A percentile compares a stretch with the other conserved stretches of the same genome.
phyloP scores from a whole-genome alignment of 1,140 invertebrate genomes.

The Drosophila persimilis region DNA sequence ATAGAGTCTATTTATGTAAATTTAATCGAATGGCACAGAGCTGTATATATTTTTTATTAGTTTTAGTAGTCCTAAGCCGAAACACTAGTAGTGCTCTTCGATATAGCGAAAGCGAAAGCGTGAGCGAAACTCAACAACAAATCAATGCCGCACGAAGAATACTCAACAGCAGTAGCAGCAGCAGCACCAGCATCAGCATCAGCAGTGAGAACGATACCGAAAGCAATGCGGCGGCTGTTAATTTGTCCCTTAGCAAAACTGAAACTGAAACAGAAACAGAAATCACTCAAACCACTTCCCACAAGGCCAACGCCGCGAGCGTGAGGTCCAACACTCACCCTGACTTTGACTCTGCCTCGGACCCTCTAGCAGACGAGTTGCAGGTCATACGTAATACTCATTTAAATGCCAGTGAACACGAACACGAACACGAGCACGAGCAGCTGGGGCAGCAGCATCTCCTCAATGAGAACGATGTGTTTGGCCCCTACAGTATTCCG shows the following conservation, averaged over 20 bases:
- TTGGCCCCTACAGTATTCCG: slow-evolving; percentile 72
- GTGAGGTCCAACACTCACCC: too few relatives aligned
- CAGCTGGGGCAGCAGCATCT: slow-evolving; percentile 8
- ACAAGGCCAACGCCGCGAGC: too few relatives aligned
- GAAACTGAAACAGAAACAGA: too few relatives aligned
- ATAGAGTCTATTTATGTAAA: slow-evolving; percentile 71
- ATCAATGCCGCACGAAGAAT: slow-evolving; percentile 24
- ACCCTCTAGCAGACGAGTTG: too few relatives aligned
- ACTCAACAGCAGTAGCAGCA: slow-evolving; percentile 27
- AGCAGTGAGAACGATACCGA: neutral
- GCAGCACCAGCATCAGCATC: too few relatives aligned
- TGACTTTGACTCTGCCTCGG: too few relatives aligned
- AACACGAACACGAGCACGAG: neutral
- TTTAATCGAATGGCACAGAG: slow-evolving; percentile 72
- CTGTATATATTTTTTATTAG: slow-evolving; percentile 80
- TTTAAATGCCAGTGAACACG: slow-evolving; percentile 28
- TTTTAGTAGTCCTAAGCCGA: slow-evolving; percentile 70
- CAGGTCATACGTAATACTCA: slow-evolving; percentile 40
- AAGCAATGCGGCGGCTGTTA: too few relatives aligned
- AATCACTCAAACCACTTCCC: too few relatives aligned
- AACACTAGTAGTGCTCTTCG: slow-evolving; percentile 59
- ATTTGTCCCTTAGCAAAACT: too few relatives aligned
- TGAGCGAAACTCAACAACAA: slow-evolving; percentile 30
- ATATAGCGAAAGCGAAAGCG: slow-evolving; percentile 23
- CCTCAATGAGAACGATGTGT: slow-evolving; percentile 64